phyloP scores from a whole-genome alignment of 2,113 vertebrate species.

The Prietella phreatophila region DNA sequence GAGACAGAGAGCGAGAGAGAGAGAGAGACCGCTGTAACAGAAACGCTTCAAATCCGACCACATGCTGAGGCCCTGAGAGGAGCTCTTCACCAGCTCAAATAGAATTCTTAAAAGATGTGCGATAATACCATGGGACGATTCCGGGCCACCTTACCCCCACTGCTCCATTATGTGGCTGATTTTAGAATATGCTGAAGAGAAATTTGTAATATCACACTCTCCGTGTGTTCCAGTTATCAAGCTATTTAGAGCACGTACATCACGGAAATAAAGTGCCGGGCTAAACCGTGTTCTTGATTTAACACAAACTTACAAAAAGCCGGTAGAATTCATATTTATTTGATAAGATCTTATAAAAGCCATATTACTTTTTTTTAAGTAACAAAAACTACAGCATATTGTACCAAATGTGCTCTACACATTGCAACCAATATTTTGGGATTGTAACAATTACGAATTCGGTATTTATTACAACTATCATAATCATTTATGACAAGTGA shows the following conservation, averaged over 20 bases:
- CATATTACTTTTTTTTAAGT: neutral
- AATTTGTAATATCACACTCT: neutral
- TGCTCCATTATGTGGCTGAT: constrained; percentile 25
- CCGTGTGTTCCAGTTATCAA: neutral
- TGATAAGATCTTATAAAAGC: neutral
- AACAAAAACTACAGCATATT: neutral
- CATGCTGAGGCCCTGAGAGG: constrained; percentile 24
- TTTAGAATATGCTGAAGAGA: neutral
- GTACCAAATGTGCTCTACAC: neutral
- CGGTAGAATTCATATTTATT: neutral
- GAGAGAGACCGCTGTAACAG: constrained; percentile 31
- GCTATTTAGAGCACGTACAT: neutral
- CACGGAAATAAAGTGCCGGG: neutral
- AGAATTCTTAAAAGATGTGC: constrained; percentile 38
- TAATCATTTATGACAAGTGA: neutral
- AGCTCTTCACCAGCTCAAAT: constrained; percentile 35
- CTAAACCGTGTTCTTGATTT: neutral
- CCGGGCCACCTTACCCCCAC: neutral
- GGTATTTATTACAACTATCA: neutral
- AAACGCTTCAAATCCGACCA: constrained; percentile 29
- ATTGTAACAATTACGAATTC: neutral
- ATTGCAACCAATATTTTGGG: neutral
- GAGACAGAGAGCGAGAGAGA: neutral
- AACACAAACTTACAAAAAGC: neutral
- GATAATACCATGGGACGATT: constrained; percentile 34